Percentiles rank a stretch among this genome's conserved stretches.
Evolutionary conservation across 2,113 vertebrate species (phyloP).

Genomic region (Galbula dea): DNA sequence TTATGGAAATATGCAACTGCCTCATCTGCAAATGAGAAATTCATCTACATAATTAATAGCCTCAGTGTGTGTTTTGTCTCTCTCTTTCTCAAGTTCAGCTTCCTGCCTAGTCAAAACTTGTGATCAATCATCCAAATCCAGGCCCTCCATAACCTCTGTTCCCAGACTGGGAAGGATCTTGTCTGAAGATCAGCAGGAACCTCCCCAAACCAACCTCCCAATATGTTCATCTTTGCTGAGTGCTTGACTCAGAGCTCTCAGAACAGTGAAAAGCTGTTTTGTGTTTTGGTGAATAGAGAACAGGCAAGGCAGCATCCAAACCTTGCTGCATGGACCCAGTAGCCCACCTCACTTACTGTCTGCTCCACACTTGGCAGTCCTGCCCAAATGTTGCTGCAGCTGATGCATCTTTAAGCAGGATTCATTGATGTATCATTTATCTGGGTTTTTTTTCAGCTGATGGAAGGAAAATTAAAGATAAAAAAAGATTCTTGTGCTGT

Average conservation of each 20-base stretch:
- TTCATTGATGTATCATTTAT: neutral
- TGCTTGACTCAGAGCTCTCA: neutral
- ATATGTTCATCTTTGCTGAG: neutral
- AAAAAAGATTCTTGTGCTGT: neutral
- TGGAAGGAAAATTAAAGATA: neutral
- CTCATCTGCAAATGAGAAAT: neutral
- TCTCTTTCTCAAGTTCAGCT: neutral
- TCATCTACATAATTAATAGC: neutral
- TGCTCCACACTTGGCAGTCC: neutral
- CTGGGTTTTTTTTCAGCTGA: neutral
- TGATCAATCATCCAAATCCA: neutral
- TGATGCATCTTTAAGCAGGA: neutral
- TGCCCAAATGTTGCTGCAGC: neutral
- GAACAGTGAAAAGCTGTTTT: neutral
- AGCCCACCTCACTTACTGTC: neutral
- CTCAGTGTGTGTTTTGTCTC: neutral
- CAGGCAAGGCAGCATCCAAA: accelerated
- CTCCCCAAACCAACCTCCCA: neutral
- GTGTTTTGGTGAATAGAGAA: neutral
- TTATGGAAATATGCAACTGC: neutral
- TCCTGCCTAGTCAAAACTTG: neutral
- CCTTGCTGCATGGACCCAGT: neutral
- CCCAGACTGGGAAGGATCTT: neutral
- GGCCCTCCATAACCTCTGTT: neutral
- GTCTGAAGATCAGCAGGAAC: neutral